Percentiles rank a stretch among this genome's conserved stretches.
These are phyloP conservation scores for Metaphire vulgaris DNA, from an alignment of 1,140 invertebrate species.

Conservation along the genomic window DNA sequence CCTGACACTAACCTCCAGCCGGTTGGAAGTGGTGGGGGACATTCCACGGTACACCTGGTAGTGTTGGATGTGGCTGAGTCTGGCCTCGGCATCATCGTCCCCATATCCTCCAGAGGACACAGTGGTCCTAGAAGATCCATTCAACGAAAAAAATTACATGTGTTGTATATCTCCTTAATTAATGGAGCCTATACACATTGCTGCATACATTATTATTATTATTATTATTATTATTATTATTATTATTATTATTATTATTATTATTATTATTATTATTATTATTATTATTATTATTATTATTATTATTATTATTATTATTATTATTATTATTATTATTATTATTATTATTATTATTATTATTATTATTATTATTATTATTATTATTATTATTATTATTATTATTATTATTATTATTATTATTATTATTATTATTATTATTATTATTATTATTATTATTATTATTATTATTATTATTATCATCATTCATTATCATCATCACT, in stretches of 20 bases:
- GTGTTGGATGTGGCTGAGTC: conserved; percentile 21
- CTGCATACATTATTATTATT: no score
- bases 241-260: no score
- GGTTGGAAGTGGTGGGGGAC: conserved; percentile 44
- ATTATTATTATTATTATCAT: not conserved
- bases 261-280: no score
- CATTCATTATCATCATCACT: not conserved
- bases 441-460: not conserved
- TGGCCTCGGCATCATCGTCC: conserved; percentile 10
- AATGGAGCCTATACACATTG: no score
- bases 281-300: not conserved
- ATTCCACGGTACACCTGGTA: conserved; percentile 48
- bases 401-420: not conserved
- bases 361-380: not conserved
- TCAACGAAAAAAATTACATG: no score
- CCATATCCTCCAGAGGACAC: not conserved
- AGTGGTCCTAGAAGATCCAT: not conserved
- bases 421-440: not conserved
- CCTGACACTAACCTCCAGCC: conserved; percentile 49
- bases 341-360: not conserved
- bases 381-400: not conserved
- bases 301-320: not conserved
- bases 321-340: not conserved
- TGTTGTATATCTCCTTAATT: no score
- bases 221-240: no score